These are phyloP conservation scores for Hirtodrosophila confusa DNA, from an alignment of 2,888 invertebrate genomes.

Conservation along the genomic window DNA sequence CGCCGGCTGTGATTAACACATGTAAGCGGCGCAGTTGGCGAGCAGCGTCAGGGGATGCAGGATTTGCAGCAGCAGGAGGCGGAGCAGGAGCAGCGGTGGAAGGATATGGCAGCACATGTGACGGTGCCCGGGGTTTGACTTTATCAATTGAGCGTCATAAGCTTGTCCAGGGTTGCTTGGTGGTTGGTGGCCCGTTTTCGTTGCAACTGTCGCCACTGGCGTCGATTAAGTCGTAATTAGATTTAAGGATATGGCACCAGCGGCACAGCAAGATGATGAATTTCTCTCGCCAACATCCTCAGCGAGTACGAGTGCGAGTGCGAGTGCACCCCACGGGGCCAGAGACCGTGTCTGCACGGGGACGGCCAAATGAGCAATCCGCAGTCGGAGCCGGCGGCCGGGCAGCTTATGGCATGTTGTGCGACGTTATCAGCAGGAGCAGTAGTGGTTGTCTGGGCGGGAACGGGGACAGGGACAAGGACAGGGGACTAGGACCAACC, in stretches of 20 bases:
- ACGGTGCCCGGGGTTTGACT: constrained; percentile 75
- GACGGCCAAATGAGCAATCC: constrained; percentile 76
- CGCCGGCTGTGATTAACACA: constrained; percentile 79
- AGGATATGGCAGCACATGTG: constrained; percentile 57
- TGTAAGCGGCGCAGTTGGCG: constrained; percentile 75
- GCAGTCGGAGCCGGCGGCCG: constrained; percentile 48
- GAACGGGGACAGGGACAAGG: constrained; percentile 13
- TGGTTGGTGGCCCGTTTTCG: constrained; percentile 60
- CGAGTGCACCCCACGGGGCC: constrained; percentile 68
- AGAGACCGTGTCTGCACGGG: constrained; percentile 15
- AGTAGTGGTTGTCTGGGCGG: constrained; percentile 31
- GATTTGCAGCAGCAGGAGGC: constrained; percentile 24
- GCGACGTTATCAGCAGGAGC: constrained; percentile 75
- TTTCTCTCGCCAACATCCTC: constrained; percentile 63
- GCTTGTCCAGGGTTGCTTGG: constrained; percentile 61
- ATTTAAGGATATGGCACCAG: constrained; percentile 84
- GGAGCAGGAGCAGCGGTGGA: constrained; percentile 18
- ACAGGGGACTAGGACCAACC: constrained; percentile 36
- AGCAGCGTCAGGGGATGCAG: constrained; percentile 23
- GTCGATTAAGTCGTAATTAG: constrained; percentile 85
- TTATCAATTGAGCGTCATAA: constrained; percentile 82
- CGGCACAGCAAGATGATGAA: constrained; percentile 81
- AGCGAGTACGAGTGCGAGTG: constrained; percentile 6
- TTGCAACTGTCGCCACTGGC: constrained; percentile 82
- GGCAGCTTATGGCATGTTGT: constrained; percentile 77